phyloP scores from a whole-genome alignment of 2,888 invertebrate genomes.

The Spilosoma lubricipeda region DNA sequence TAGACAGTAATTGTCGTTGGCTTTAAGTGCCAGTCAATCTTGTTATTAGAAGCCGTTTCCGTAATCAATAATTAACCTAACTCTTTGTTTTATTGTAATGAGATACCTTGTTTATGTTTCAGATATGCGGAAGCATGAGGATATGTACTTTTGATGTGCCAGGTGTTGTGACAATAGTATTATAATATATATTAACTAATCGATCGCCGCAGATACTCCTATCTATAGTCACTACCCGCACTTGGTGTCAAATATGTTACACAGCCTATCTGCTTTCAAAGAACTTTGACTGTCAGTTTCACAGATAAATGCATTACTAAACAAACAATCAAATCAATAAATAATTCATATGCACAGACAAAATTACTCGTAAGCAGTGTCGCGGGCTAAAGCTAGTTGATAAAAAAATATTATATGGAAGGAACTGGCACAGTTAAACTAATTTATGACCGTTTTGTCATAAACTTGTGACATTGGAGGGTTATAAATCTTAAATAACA shows the following conservation, averaged over 20 bases:
- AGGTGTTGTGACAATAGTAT: background rate
- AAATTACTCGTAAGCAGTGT: no score
- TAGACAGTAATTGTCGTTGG: background rate
- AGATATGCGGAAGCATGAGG: constrained; percentile 5
- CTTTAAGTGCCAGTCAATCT: background rate
- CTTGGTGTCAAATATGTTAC: background rate
- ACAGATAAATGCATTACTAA: no score
- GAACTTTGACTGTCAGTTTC: no score
- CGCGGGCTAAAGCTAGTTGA: no score
- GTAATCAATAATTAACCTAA: background rate
- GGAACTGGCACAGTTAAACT: background rate
- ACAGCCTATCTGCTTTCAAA: no score
- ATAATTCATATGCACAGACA: no score
- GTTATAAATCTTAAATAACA: background rate
- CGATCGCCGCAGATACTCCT: background rate
- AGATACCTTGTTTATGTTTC: constrained; percentile 6
- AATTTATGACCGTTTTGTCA: background rate
- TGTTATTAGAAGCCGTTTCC: background rate
- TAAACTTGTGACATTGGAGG: background rate
- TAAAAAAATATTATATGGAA: background rate
- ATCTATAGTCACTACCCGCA: background rate
- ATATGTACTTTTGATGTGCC: constrained; percentile 8
- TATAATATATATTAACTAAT: background rate
- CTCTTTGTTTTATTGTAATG: constrained; percentile 5
- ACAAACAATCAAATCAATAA: no score